Conservation (phyloP, 2,888 invertebrate species). For the Morinoia aosen region DNA sequence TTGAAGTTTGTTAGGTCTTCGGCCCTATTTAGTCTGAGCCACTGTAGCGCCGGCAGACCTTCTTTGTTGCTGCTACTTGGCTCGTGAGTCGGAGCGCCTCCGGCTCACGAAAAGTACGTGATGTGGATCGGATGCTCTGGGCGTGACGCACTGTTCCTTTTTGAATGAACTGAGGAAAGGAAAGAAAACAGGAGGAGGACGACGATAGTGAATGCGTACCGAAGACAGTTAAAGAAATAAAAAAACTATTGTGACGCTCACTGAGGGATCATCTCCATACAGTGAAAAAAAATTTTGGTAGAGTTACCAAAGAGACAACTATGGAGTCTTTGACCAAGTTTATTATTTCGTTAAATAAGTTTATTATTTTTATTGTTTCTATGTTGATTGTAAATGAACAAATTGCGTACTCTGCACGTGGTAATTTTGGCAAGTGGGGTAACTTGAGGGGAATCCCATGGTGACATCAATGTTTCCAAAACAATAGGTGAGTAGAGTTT, state of each 20-base stretch:
- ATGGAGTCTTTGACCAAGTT: neutral
- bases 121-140: too few species aligned
- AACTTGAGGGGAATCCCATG: neutral
- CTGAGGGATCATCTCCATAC: neutral
- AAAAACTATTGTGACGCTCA: neutral
- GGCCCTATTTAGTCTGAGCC: too few species aligned
- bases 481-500: neutral
- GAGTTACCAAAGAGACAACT: neutral
- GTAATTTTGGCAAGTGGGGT: neutral
- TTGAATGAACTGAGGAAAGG: too few species aligned
- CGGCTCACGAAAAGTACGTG: too few species aligned
- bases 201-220: too few species aligned
- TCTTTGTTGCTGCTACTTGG: too few species aligned
- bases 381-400: neutral
- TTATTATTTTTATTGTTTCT: neutral
- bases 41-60: too few species aligned
- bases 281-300: neutral
- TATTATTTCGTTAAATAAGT: neutral
- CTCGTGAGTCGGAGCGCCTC: too few species aligned
- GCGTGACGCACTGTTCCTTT: too few species aligned
- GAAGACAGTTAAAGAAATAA: too few species aligned
- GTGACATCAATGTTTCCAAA: neutral
- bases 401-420: neutral
- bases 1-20: too few species aligned
- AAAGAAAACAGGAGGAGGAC: too few species aligned